These are phyloP conservation scores for Pasiphila rectangulata DNA, from an alignment of 2,888 invertebrate species.

Conservation along the genomic window DNA sequence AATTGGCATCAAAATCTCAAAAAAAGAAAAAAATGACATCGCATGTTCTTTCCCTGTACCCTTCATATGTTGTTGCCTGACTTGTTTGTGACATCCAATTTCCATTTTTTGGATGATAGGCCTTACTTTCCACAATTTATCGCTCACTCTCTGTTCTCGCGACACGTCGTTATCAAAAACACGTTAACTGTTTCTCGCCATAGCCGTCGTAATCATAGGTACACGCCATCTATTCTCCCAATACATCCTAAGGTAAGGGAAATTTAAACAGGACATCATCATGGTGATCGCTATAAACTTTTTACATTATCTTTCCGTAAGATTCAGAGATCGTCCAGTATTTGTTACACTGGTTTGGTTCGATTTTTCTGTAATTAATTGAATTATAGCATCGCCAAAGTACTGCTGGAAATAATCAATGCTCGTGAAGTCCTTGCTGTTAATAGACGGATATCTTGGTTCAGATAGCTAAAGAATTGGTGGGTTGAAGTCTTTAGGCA, in stretches of 20 bases:
- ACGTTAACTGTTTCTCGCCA: slow-evolving; percentile 10
- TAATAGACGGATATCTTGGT: slow-evolving; percentile 2
- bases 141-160: slow-evolving; percentile 3
- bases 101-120: slow-evolving; percentile 15
- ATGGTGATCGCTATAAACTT: slow-evolving; percentile 12
- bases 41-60: too few relatives aligned
- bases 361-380: slow-evolving; percentile 7
- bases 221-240: slow-evolving; percentile 11
- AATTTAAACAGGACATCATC: slow-evolving; percentile 14
- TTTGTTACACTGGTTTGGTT: slow-evolving; percentile 11
- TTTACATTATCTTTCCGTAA: slow-evolving; percentile 9
- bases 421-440: not conserved
- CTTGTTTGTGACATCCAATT: slow-evolving; percentile 17
- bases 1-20: too few relatives aligned
- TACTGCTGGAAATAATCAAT: slow-evolving; percentile 8
- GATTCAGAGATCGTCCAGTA: slow-evolving; percentile 11
- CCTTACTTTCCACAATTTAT: slow-evolving; percentile 22
- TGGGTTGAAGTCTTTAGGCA: not conserved
- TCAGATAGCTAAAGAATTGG: slow-evolving; percentile 2
- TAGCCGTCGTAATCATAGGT: not conserved
- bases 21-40: too few relatives aligned
- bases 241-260: slow-evolving; percentile 11
- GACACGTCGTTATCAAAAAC: slow-evolving; percentile 21
- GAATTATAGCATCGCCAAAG: slow-evolving; percentile 5
- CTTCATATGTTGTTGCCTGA: slow-evolving; percentile 2